Evolutionary conservation across 2,113 vertebrate genomes (phyloP), one percentile per base, ranked within the genome.

Genomic region (Apodemus sylvaticus): DNA sequence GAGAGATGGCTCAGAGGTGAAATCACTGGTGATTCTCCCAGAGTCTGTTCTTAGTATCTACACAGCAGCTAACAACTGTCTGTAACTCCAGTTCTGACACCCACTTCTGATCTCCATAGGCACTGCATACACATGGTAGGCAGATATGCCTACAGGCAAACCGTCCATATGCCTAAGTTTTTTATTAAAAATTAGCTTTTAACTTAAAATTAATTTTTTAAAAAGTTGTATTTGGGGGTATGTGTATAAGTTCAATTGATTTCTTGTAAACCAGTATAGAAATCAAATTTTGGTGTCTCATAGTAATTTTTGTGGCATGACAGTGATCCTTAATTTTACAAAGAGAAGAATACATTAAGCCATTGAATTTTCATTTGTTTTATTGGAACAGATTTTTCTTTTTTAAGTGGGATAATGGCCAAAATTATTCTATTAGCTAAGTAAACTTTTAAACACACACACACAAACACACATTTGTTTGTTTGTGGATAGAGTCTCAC

Each of bases 391-490:
- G 11, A 89, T 68, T 93, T 89, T 79, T 29, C 31, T 81, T 1
- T 51, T 58, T 78, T n/a, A 86, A 5, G 26, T 83, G 9, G 7
- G 34, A 48, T 55, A 89, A 90, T 24, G 89, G 24, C 17, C 95
- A 11, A 94, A 90, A 79, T 31, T 64, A 97, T 71, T 58, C n/a
- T 74, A 16, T 76, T 26, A 91, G 22, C 36, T 76, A 88, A 89
- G 36, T 76, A 89, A 39, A 87, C 31, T 60, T 77, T 62, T 62
- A 77, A 89, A 94, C 10, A 9, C n/a, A n/a, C n/a, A n/a, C n/a
- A n/a, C n/a, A n/a, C n/a, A n/a, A n/a, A n/a, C n/a, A n/a, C n/a
- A n/a, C n/a, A 70, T 8, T 83, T 39, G 36, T 60, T 82, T 82
- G 79, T 39, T 83, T 83, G 26, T 83, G 7, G 36, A 39, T 42